Percentiles rank a stretch among this genome's conserved stretches.
These are phyloP conservation scores for Riptortus pedestris DNA, from an alignment of 1,140 invertebrate genomes.

Conservation along the genomic window DNA sequence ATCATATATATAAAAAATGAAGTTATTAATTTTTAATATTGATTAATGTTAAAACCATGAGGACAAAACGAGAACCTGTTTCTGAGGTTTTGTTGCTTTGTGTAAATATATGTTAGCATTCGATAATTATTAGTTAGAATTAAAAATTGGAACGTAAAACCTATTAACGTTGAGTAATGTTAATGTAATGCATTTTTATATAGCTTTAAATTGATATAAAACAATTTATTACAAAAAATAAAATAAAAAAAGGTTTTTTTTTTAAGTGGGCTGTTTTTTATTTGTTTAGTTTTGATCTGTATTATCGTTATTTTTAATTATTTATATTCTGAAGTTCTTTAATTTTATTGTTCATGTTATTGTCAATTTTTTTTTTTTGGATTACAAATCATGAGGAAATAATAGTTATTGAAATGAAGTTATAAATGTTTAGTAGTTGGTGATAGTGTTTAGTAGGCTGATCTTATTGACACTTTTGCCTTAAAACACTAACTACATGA, in stretches of 20 bases:
- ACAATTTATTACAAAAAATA: not conserved
- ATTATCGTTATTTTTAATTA: no score
- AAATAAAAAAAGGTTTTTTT: conserved; percentile 3
- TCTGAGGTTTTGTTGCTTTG: conserved; percentile 9
- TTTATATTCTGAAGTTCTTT: no score
- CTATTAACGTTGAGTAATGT: conserved; percentile 16
- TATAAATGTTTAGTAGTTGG: not conserved
- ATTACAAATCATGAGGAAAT: not conserved
- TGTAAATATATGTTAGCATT: conserved; percentile 4
- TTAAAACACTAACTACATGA: conserved; percentile 8
- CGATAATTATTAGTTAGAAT: not conserved
- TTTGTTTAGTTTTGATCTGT: no score
- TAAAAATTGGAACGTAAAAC: conserved; percentile 3
- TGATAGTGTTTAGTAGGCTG: not conserved
- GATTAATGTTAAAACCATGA: not conserved
- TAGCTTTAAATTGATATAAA: conserved; percentile 12
- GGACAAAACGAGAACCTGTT: not conserved
- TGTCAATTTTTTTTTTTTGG: not conserved
- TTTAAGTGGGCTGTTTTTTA: not conserved
- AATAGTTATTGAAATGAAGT: not conserved
- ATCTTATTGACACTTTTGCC: not conserved
- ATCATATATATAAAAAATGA: not conserved
- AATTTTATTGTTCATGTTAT: not conserved
- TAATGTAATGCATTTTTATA: conserved; percentile 14
- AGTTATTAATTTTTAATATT: not conserved